Percentiles rank a stretch among this genome's conserved stretches.
Conservation (phyloP, 2,888 invertebrate genomes). For the Graphium colonna region DNA sequence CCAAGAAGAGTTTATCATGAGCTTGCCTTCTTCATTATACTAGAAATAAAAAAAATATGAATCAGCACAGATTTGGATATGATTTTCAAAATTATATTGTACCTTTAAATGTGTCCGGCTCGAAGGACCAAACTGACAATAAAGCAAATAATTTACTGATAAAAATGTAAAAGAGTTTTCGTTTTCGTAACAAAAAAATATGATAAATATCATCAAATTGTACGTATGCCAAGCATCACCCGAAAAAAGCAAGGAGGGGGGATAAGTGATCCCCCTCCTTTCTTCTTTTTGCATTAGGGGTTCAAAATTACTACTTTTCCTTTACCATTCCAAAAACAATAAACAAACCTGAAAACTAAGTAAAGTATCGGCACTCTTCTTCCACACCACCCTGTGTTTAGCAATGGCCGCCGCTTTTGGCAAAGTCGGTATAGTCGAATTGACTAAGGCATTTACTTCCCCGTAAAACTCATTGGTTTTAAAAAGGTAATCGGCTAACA, state of each 20-base stretch:
- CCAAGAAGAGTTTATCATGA: slow-evolving; percentile 87
- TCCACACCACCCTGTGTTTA: slow-evolving; percentile 67
- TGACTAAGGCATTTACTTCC: slow-evolving; percentile 64
- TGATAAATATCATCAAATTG: too few species aligned
- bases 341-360: slow-evolving; percentile 65
- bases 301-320: too few species aligned
- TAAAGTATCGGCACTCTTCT: slow-evolving; percentile 69
- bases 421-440: slow-evolving; percentile 67
- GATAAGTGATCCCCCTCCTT: too few species aligned
- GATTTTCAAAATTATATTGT: too few species aligned
- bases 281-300: too few species aligned
- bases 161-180: too few species aligned
- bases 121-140: neutral
- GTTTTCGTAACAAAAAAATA: too few species aligned
- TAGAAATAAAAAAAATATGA: slow-evolving; percentile 47
- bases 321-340: too few species aligned
- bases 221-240: too few species aligned
- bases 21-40: slow-evolving; percentile 83
- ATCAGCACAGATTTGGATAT: neutral
- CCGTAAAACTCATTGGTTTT: slow-evolving; percentile 72
- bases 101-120: neutral
- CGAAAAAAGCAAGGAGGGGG: too few species aligned
- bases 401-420: slow-evolving; percentile 68
- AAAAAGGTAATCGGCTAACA: slow-evolving; percentile 69
- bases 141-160: too few species aligned